Evolutionary conservation across 2,888 invertebrate species (phyloP), one percentile per base, ranked within the genome.

Genomic region (Luffia ferchaultella): DNA sequence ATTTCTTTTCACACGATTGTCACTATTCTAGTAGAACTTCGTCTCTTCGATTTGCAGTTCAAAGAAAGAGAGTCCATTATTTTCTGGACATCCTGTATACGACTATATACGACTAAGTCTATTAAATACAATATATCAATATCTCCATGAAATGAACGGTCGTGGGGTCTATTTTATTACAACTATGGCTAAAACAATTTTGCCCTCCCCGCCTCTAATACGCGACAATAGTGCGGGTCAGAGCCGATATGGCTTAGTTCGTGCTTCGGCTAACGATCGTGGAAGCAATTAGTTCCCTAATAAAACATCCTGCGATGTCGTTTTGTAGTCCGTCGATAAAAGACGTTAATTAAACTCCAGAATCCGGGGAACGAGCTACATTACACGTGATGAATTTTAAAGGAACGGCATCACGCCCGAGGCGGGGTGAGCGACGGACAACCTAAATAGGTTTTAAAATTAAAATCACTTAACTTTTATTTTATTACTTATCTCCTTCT

Each of bases 291-390:
- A 49, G 52, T 53, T 53, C 46, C 49, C 44, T 50, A 51, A 57
- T 57, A 51, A 55, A 56, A 52, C 49, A 56, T 52, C 52, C 52
- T 53, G 52, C 57, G 48, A 56, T 55, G 54, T 57, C 47, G 20
- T 42, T 43, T 16, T 19, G 46, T 48, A 51, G 52, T 50, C 53
- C 50, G 52, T 52, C 50, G 49, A 58, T 57, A 53, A 50, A 46
- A 53, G 55, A 55, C 56, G 58, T 60, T 64, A 62, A 63, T 65
- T 62, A 62, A 60, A 62, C 54, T 57, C 55, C 52, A 54, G 56
- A 57, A 63, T 57, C 54, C 48, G 60, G 52, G 53, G 49, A 54
- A 54, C 51, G 50, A 50, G 46, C 45, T 48, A 51, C 52, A 16
- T 50, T 57, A 56, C 57, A 57, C 53, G 54, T 53, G 53, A 54